phyloP scores from a whole-genome alignment of 2,888 invertebrate genomes.

The Elgonia sp. region DNA sequence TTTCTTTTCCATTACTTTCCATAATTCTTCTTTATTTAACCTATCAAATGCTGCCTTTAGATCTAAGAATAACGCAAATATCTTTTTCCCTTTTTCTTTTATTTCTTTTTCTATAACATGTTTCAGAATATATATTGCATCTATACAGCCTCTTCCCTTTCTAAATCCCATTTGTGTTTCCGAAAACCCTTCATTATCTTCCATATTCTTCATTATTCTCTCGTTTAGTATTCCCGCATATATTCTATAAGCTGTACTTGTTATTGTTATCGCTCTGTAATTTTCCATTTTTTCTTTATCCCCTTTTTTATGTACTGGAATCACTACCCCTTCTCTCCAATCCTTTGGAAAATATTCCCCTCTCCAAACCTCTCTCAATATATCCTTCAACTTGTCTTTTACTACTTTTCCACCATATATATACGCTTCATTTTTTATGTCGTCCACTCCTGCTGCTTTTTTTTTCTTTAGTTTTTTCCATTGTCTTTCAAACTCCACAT shows the following conservation, averaged over 20 bases:
- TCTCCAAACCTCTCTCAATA: neutral
- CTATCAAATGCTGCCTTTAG: constrained; percentile 13
- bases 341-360: neutral
- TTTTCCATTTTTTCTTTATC: neutral
- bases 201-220: neutral
- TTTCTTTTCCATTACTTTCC: no score
- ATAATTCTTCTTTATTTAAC: neutral
- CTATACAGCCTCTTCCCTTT: constrained; percentile 14
- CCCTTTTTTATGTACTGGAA: constrained; percentile 1
- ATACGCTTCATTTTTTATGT: no score
- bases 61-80: neutral
- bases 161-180: constrained; percentile 5
- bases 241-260: constrained; percentile 11
- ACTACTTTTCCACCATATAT: neutral
- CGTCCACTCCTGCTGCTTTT: no score
- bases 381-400: neutral
- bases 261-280: neutral
- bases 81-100: neutral
- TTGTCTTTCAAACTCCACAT: no score
- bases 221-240: neutral
- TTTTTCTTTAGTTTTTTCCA: no score
- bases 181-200: neutral
- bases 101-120: neutral
- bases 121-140: constrained; percentile 1
- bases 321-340: neutral